Base-by-base conservation (phyloP, 2,113 vertebrate species). In the Proteles cristata region DNA sequence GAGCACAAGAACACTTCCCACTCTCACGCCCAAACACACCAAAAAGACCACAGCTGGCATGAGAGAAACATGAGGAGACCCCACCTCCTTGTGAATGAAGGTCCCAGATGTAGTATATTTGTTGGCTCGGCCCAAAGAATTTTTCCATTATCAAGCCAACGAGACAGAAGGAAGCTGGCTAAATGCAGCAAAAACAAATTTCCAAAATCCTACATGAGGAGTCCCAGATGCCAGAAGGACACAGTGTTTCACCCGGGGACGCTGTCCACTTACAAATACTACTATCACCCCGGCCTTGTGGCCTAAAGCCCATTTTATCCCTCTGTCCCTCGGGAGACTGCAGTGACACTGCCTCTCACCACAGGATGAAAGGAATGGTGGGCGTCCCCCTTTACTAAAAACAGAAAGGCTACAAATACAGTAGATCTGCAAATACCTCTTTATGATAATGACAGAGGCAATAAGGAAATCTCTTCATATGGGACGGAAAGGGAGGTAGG, bases 181-280 rank as follows among this genome's bases (percentile, higher is more conserved):
- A 82, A 89, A 93, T 11, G 45, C 53, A 96, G 69, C 43, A 69
- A 92, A 88, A 93, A 89, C 28, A 80, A 69, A 93, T 35, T 89
- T 76, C 65, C 80, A 90, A 77, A 77, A 77, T 71, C 31, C 79
- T 88, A n/a, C 15, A 14, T 1, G 35, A n/a, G 65, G 25, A 84
- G 31, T 63, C 65, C 71, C 88, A 86, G 45, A 55, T 11, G 16
- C 68, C 48, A 48, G 11, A 93, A 79, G 81, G 68, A 69, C 65
- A 43, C 87, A 35, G 31, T 6, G 16, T 50, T 86, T 90, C 35
- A 82, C 33, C 61, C 53, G 5, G 11, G 17, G 39, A 55, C 11
- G 23, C 12, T 50, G 82, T 89, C 96, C 55, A 8, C 82, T 71
- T 35, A 90, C 35, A 86, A 63, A 69, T 33, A 48, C 14, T 19